Evolutionary conservation across 37 sponge, comb jelly and placozoan species (phyloP).

Genomic region (Aplysina aerophoba): DNA sequence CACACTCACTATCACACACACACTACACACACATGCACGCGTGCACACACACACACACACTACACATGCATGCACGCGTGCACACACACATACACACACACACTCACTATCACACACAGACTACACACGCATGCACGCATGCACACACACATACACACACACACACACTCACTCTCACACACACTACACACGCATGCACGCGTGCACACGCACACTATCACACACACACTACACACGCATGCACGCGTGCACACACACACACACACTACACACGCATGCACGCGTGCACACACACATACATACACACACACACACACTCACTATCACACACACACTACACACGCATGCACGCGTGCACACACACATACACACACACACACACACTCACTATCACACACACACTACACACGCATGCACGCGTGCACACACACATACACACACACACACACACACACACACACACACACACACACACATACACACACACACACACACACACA

Average conservation of each 20-base stretch:
- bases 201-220: not conserved
- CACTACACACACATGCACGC: slow-evolving; percentile 22
- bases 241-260: not conserved
- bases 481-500: too few species aligned
- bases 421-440: too few species aligned
- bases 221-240: too few species aligned
- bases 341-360: too few species aligned
- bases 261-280: not conserved
- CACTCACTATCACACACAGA: too few species aligned
- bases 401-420: not conserved
- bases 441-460: too few species aligned
- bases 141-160: not conserved
- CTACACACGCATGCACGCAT: too few species aligned
- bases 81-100: slow-evolving; percentile 56
- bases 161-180: not conserved
- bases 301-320: not conserved
- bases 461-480: too few species aligned
- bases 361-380: too few species aligned
- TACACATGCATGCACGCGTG: slow-evolving; percentile 37
- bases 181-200: not conserved
- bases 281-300: slow-evolving; percentile 4
- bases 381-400: too few species aligned
- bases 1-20: not conserved
- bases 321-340: not conserved
- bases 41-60: slow-evolving; percentile 48